Percentiles rank a stretch among this genome's conserved stretches.
These are phyloP conservation scores for Malaclemys terrapin DNA, from an alignment of 2,113 vertebrate species.

Conservation along the genomic window DNA sequence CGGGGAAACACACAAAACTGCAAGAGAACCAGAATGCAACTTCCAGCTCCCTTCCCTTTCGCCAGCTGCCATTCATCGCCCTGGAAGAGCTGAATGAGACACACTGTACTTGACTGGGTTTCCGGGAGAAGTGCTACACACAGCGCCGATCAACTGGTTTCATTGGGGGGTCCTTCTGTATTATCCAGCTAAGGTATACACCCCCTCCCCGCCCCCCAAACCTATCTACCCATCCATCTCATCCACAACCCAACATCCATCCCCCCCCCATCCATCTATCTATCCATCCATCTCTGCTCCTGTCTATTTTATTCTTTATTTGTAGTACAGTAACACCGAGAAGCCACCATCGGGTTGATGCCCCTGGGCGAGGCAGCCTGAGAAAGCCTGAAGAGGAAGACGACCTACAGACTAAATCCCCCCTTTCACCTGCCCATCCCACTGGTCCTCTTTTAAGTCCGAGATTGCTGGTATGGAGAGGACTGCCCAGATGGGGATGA, in stretches of 20 bases:
- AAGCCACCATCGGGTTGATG: background rate
- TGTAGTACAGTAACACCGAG: background rate
- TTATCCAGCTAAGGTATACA: no score
- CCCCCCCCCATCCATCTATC: background rate
- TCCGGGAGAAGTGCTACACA: background rate
- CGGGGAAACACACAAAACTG: background rate
- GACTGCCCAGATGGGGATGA: background rate
- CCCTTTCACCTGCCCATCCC: background rate
- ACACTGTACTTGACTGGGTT: background rate
- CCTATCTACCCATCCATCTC: no score
- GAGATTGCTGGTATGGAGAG: background rate
- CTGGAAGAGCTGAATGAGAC: background rate
- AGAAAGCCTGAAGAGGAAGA: background rate
- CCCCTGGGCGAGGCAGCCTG: background rate
- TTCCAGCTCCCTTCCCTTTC: background rate
- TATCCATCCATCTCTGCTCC: rapidly evolving
- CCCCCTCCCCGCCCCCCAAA: no score
- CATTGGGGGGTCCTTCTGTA: background rate
- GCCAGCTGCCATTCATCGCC: background rate
- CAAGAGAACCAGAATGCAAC: background rate
- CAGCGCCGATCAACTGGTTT: background rate
- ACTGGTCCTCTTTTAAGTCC: rapidly evolving
- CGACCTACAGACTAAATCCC: background rate
- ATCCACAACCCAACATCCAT: background rate
- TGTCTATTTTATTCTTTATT: background rate